Conservation (phyloP, 2,888 invertebrate genomes). For the Drosophila conformis region DNA sequence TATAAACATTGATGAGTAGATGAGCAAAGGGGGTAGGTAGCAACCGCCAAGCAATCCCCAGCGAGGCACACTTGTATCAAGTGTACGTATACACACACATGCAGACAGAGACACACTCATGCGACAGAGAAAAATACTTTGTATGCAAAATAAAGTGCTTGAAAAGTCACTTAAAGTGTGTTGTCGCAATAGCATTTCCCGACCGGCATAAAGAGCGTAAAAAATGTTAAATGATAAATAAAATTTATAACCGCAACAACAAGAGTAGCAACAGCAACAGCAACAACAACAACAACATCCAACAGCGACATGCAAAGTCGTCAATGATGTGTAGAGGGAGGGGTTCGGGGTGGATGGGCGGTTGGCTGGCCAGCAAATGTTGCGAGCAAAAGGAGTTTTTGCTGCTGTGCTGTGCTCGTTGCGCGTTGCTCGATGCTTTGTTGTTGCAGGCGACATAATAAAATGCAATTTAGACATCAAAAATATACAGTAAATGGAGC, state of each 20-base stretch:
- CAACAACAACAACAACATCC: conserved; percentile 37
- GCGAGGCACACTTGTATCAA: conserved; percentile 31
- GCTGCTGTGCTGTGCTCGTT: background rate
- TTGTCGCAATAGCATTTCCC: conserved; percentile 31
- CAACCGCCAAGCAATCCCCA: conserved; percentile 12
- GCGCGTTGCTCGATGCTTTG: conserved; percentile 25
- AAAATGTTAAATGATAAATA: conserved; percentile 81
- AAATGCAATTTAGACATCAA: conserved; percentile 82
- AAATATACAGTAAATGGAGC: conserved; percentile 78
- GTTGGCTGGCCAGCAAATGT: conserved; percentile 60
- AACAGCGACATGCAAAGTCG: conserved; percentile 51
- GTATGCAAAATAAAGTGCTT: conserved; percentile 80
- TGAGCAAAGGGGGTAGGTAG: background rate
- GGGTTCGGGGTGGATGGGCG: background rate
- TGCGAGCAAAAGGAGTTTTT: conserved; percentile 45
- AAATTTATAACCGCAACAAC: conserved; percentile 80
- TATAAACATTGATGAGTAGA: conserved; percentile 5
- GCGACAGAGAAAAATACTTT: conserved; percentile 67
- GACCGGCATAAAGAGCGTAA: conserved; percentile 74
- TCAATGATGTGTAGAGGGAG: conserved; percentile 37
- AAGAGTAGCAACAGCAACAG: conserved; percentile 54
- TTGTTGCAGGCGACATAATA: conserved; percentile 77
- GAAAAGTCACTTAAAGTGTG: conserved; percentile 78
- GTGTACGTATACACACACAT: conserved; percentile 7
- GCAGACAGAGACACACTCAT: conserved; percentile 1